These are phyloP conservation scores for Sinella curviseta DNA, from an alignment of 1,140 invertebrate genomes.

Conservation along the genomic window DNA sequence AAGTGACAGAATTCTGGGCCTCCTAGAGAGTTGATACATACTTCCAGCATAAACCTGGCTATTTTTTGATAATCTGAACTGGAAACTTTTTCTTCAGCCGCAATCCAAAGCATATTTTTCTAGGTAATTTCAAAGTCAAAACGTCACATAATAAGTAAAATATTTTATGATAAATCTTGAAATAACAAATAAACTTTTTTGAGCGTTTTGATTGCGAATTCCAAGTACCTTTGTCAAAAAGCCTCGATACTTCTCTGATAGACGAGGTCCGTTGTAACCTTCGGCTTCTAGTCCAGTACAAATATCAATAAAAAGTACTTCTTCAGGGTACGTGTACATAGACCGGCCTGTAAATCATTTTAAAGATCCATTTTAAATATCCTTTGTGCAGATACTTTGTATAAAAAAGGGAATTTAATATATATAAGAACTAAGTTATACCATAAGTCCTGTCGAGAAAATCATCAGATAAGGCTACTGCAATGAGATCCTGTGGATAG, in stretches of 20 bases:
- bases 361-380: background rate
- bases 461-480: background rate
- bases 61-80: constrained; percentile 16
- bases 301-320: background rate
- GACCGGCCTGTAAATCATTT: background rate
- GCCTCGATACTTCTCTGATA: background rate
- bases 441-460: background rate
- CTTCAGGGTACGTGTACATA: constrained; percentile 2
- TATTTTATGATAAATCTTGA: background rate
- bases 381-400: background rate
- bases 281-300: background rate
- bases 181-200: background rate
- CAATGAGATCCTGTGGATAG: constrained; percentile 1
- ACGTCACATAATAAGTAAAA: background rate
- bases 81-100: background rate
- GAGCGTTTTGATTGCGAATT: no score
- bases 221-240: constrained; percentile 1
- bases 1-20: constrained; percentile 10
- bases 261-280: background rate
- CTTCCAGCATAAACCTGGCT: background rate
- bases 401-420: no score
- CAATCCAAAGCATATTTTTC: constrained; percentile 24
- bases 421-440: background rate
- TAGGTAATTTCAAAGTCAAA: background rate
- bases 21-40: background rate